A percentile compares a stretch with the other conserved stretches of the same genome.
Conservation (phyloP, 1,140 invertebrate genomes). For the Caenorhabditis tropicalis region DNA sequence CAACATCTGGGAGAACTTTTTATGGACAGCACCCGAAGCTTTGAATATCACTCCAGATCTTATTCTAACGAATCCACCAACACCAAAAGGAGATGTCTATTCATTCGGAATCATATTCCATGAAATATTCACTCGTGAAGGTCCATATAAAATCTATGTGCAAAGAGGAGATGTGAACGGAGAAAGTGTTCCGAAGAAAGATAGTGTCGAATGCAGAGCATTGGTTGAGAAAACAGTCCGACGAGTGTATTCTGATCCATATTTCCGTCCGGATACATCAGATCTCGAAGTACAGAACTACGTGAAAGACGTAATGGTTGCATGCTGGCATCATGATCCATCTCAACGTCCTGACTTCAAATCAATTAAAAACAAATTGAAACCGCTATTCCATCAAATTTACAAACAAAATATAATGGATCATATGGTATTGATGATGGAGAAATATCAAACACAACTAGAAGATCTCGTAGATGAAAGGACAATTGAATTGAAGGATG, state of each 20-base stretch:
- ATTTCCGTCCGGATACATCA: constrained; percentile 59
- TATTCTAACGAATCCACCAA: constrained; percentile 47
- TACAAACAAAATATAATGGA: constrained; percentile 83
- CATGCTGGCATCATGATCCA: constrained; percentile 73
- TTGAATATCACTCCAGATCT: constrained; percentile 60
- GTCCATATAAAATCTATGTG: constrained; percentile 72
- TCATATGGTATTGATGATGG: constrained; percentile 77
- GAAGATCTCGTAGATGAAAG: constrained; percentile 88
- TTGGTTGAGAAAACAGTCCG: constrained; percentile 51
- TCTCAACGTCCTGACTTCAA: constrained; percentile 73
- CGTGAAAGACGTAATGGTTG: constrained; percentile 34
- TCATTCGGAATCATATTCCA: constrained; percentile 91
- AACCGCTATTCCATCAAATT: constrained; percentile 65
- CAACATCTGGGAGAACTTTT: constrained; percentile 64
- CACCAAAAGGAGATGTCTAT: constrained; percentile 85
- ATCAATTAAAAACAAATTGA: constrained; percentile 65
- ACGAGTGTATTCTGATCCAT: constrained; percentile 47
- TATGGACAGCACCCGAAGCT: constrained; percentile 74
- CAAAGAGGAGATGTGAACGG: constrained; percentile 24
- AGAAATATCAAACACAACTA: constrained; percentile 85
- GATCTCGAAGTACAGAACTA: constrained; percentile 65
- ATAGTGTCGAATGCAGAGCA: constrained; percentile 3
- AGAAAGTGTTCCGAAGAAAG: neutral
- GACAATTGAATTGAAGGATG: constrained; percentile 89
- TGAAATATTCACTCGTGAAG: constrained; percentile 81